Conservation (phyloP, 2,888 invertebrate genomes). For the Electrophaes corylata region DNA sequence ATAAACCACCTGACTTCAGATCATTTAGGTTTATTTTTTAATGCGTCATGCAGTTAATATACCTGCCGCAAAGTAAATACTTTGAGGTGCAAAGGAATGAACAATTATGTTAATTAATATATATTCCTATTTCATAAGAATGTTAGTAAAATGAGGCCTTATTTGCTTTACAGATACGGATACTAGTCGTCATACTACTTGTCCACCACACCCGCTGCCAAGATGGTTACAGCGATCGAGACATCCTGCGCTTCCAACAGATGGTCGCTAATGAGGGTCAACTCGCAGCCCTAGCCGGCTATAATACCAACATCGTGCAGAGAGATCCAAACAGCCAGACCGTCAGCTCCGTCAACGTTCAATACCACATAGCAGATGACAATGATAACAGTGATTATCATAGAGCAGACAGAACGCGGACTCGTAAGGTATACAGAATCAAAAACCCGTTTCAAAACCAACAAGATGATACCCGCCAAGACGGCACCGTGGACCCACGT, state of each 20-base stretch:
- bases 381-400: constrained; percentile 63
- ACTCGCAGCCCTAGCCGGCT: constrained; percentile 61
- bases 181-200: constrained; percentile 70
- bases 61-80: too few relatives aligned
- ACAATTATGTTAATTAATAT: background rate
- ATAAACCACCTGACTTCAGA: background rate
- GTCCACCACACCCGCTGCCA: constrained; percentile 64
- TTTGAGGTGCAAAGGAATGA: constrained; percentile 3
- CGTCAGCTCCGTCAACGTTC: constrained; percentile 60
- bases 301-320: constrained; percentile 63
- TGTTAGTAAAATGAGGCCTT: constrained; percentile 11
- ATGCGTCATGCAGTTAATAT: background rate
- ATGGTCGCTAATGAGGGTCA: constrained; percentile 64
- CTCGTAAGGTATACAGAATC: constrained; percentile 71
- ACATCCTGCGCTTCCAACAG: constrained; percentile 67
- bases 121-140: constrained; percentile 36
- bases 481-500: constrained; percentile 50
- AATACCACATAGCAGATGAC: constrained; percentile 66
- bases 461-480: constrained; percentile 56
- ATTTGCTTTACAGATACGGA: constrained; percentile 73
- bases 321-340: constrained; percentile 66
- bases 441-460: constrained; percentile 76
- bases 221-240: constrained; percentile 71
- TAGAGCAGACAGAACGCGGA: constrained; percentile 58
- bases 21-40: constrained; percentile 6